Evolutionary conservation across 2,888 invertebrate genomes (phyloP).

Genomic region (Noctua janthina): DNA sequence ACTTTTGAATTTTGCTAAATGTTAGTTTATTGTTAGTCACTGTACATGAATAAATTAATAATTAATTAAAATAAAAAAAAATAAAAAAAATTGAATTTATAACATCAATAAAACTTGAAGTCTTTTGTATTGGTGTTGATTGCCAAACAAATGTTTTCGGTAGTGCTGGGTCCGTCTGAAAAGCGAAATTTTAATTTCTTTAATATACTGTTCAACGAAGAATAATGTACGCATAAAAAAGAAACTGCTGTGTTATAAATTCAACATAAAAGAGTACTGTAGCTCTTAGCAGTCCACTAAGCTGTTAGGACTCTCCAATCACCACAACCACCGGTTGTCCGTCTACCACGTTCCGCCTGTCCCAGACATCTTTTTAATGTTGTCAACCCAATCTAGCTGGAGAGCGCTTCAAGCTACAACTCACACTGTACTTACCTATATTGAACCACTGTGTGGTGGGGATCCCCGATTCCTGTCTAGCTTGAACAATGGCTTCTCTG

Average conservation of each 20-base stretch:
- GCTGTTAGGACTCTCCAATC: too few species aligned
- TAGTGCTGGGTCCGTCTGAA: slow-evolving; percentile 76
- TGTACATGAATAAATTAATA: too few species aligned
- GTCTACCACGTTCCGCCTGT: too few species aligned
- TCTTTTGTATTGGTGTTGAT: slow-evolving; percentile 49
- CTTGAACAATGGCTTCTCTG: slow-evolving; percentile 90
- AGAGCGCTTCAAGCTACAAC: not conserved
- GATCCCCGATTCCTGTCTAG: slow-evolving; percentile 89
- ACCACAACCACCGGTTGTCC: not conserved
- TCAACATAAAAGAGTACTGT: not conserved
- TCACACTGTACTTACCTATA: slow-evolving; percentile 82
- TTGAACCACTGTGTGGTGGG: slow-evolving; percentile 87
- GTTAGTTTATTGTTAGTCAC: too few species aligned
- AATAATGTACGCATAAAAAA: not conserved
- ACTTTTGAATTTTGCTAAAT: too few species aligned
- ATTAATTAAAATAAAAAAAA: too few species aligned
- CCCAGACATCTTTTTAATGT: not conserved
- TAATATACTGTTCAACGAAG: not conserved
- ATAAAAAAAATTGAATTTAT: too few species aligned
- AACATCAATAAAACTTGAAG: slow-evolving; percentile 53
- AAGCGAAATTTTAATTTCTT: slow-evolving; percentile 12
- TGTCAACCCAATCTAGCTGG: not conserved
- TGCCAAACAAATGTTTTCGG: slow-evolving; percentile 71
- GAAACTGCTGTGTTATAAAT: not conserved
- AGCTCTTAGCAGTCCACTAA: not conserved